Base-by-base conservation (phyloP, 2,113 vertebrate species). In the Ageneiosus marmoratus region DNA sequence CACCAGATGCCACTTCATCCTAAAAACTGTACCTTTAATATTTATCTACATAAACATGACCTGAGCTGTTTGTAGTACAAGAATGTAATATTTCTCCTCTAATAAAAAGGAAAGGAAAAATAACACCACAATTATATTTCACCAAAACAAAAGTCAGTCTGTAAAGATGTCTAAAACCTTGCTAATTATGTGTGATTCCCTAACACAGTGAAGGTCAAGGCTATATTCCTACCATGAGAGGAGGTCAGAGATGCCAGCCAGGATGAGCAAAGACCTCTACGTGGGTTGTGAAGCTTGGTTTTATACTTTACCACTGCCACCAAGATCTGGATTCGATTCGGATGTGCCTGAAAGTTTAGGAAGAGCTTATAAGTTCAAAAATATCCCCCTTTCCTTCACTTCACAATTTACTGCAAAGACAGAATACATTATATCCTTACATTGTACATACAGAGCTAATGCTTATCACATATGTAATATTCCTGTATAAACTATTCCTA, bases 161-260 rank as follows among this genome's bases (percentile, higher is more conserved):
- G 34, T 37, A 6, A 6, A 34, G 20, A 9, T 5, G 3, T 41
- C 18, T 69, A 37, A 37, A 37, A 41, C 18, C 32, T 41, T 44
- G 67, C 37, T 44, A 32, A 27, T 70, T 44, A 24, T 24, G 34
- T 44, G 67, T 10, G 46, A 74, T 51, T 48, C 18, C 27, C 48
- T 11, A 32, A 53, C 48, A 75, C 29, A 10, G 5, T 20, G 4
- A 16, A 29, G 50, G 27, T 32, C 16, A 20, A 48, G 34, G 20
- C 13, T 41, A 50, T n/a, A 69, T n/a, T 79, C 79, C 41, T 77
- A 97, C 97, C 96, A 89, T 91, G 90, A 62, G 77, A 81, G 0
- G 98, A 96, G 77, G 93, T 89, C 87, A 99, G 92, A 27, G 96
- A 96, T 0, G 97, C 96, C 72, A 99, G 89, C 98, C 98, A 99